These are phyloP conservation scores for Poeciliopsis retropinna DNA, from an alignment of 2,113 vertebrate genomes.

Conservation along the genomic window DNA sequence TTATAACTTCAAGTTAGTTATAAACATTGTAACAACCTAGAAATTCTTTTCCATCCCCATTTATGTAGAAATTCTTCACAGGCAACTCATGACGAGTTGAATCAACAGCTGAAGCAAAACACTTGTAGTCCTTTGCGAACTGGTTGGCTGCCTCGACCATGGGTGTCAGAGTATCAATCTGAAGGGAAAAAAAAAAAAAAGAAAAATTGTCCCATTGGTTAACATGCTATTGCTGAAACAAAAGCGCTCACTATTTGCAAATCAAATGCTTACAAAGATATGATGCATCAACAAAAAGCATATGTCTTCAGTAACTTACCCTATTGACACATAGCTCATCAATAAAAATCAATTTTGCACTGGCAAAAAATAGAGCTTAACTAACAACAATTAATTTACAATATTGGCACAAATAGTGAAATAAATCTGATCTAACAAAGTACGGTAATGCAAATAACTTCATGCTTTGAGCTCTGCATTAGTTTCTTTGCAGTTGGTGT, in stretches of 20 bases:
- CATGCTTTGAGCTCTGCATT: no score
- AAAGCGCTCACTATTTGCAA: neutral
- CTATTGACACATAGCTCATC: no score
- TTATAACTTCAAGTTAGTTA: neutral
- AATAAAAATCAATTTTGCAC: no score
- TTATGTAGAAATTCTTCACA: slow-evolving; percentile 82
- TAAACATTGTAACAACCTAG: slow-evolving; percentile 76
- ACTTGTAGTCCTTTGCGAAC: slow-evolving; percentile 84
- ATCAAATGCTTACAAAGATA: neutral
- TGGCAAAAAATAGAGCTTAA: no score
- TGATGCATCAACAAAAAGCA: neutral
- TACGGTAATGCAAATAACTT: no score
- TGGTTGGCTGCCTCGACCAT: slow-evolving; percentile 60
- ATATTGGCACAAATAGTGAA: no score
- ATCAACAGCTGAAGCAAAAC: slow-evolving; percentile 85
- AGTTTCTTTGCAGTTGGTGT: no score
- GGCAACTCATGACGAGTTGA: slow-evolving; percentile 85
- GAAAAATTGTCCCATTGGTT: neutral
- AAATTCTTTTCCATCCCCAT: slow-evolving; percentile 72
- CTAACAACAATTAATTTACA: no score
- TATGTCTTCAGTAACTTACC: no score
- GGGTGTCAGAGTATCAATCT: slow-evolving; percentile 82
- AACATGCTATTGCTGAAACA: neutral
- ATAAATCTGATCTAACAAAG: no score
- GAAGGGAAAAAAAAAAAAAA: slow-evolving; percentile 4